Base-by-base conservation (phyloP, 1,140 invertebrate species). In the Contarinia nasturtii region DNA sequence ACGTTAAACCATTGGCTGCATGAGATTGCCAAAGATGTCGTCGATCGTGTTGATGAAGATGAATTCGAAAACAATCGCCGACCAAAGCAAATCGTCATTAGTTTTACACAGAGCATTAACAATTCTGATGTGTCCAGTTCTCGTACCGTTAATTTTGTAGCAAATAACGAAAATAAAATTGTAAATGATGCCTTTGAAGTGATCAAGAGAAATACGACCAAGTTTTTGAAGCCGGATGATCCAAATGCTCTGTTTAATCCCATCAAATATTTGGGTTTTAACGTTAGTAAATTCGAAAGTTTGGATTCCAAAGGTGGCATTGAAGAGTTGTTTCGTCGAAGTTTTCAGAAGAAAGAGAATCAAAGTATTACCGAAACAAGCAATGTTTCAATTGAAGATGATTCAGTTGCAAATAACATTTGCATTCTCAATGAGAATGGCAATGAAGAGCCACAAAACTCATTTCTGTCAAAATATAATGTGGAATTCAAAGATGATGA, bases 21-120 rank as follows among this genome's bases (percentile, higher is more conserved):
- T 27, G 80, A 90, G 58, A 65, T 97, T 5, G 68, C 80, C 0
- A 72, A 72, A 33, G 91, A 96, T 70, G 73, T 95, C 33, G 73
- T 75, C 41, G 87, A 93, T 60, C 71, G 91, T 42, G 64, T 96
- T n/a, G 72, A 80, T 41, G 77, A 82, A 57, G 91, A 96, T 68
- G 71, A 70, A 14, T 64, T 69, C 47, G 79, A 78, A 61, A 82
- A 79, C 53, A 75, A 79, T 52, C 67, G 81, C 33, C 71, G 67
- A 19, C 79, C 79, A 1, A 76, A 73, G 41, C 69, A 79, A 53
- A 71, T 82, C 59, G 74, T 71, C 2, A 58, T 78, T 2, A 70
- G 68, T 55, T 79, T 73, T 53, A 63, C 70, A 1, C 73, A 76
- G 52, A 60, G 74, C 48, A 57, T 70, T 21, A 69, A 80, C 53